Conservation (phyloP, 2,797 vertebrate genomes). For the Sebastes cheni region DNA sequence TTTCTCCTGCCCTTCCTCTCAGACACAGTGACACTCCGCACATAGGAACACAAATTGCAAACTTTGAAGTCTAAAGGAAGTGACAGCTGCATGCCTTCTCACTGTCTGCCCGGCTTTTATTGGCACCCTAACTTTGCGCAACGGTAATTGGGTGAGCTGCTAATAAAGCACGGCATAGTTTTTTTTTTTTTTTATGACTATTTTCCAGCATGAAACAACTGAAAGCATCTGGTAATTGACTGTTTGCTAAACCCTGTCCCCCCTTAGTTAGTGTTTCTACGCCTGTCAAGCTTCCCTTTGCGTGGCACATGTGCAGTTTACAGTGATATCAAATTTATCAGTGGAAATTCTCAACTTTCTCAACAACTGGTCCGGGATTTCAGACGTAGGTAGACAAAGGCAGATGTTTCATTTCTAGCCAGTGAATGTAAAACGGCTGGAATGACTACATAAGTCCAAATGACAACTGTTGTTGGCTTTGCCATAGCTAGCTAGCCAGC, state of each 20-base stretch:
- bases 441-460: not conserved
- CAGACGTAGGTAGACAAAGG: not conserved
- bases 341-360: not conserved
- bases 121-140: not conserved
- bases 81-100: conserved; percentile 49
- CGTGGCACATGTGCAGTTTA: not conserved
- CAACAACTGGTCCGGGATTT: not conserved
- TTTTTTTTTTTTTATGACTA: not conserved
- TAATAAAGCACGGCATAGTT: conserved; percentile 33
- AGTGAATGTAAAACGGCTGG: not conserved
- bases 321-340: not conserved
- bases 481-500: not conserved
- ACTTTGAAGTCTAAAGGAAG: conserved; percentile 52
- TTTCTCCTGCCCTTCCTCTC: not conserved
- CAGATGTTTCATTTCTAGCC: not conserved
- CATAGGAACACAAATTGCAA: conserved; percentile 43
- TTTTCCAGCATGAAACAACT: conserved; percentile 31
- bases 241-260: not conserved
- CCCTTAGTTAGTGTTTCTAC: not conserved
- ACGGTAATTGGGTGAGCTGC: conserved; percentile 48
- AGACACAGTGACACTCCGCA: conserved; percentile 18
- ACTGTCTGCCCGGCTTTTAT: conserved; percentile 24
- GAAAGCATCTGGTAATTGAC: conserved; percentile 23
- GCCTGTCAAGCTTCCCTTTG: not conserved
- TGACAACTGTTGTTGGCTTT: not conserved